A percentile compares a stretch with the other conserved stretches of the same genome.
phyloP scores from a whole-genome alignment of 2,797 vertebrate species.

The Poecilia wingei region DNA sequence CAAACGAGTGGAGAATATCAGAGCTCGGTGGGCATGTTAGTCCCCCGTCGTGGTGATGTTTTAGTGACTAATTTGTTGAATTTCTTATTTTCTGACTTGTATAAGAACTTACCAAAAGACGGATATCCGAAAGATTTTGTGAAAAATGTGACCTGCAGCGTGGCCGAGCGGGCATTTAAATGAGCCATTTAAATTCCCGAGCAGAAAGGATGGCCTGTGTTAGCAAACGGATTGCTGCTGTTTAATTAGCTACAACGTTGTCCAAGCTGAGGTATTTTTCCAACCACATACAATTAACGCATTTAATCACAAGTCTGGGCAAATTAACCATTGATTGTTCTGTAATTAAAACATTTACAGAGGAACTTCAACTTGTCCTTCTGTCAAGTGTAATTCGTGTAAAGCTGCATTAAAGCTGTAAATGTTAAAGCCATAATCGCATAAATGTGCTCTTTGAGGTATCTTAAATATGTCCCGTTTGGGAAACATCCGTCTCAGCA shows the following conservation, averaged over 20 bases:
- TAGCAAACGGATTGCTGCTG: slow-evolving; percentile 14
- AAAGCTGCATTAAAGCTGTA: not conserved
- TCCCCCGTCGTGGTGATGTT: slow-evolving; percentile 42
- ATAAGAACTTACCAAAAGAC: not conserved
- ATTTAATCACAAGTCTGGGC: not conserved
- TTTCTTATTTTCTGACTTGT: not conserved
- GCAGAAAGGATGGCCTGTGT: slow-evolving; percentile 60
- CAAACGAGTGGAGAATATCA: slow-evolving; percentile 6
- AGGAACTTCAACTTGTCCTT: not conserved
- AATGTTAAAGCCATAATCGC: not conserved
- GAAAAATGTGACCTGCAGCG: slow-evolving; percentile 23
- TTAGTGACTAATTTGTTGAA: not conserved
- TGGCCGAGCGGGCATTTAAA: slow-evolving; percentile 64
- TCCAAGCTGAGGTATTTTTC: not conserved
- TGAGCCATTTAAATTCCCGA: slow-evolving; percentile 66
- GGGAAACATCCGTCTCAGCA: slow-evolving; percentile 36
- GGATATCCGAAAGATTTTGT: not conserved
- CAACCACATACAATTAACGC: not conserved
- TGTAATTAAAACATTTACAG: not conserved
- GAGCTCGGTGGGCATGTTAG: slow-evolving; percentile 50
- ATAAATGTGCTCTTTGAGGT: not conserved
- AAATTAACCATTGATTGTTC: not conserved
- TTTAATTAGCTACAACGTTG: slow-evolving; percentile 38
- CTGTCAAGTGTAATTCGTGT: not conserved
- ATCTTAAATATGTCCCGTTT: slow-evolving; percentile 23